Evolutionary conservation across 2,113 vertebrate species (phyloP).

Genomic region (Boulengeromyrus knoepffleri): DNA sequence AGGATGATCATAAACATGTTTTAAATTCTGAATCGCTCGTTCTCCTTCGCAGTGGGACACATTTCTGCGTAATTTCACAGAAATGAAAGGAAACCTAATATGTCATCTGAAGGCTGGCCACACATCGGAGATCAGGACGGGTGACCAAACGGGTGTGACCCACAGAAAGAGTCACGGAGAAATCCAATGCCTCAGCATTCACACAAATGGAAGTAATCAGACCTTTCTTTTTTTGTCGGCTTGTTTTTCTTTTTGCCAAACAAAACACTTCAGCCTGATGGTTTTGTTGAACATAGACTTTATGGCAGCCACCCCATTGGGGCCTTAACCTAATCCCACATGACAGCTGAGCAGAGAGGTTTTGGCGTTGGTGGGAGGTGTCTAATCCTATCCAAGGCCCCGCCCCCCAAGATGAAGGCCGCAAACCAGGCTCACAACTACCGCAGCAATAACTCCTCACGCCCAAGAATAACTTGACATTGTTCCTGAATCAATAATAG

Average conservation of each 20-base stretch:
- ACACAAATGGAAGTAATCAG: constrained; percentile 27
- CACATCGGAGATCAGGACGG: no score
- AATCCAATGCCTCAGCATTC: constrained; percentile 18
- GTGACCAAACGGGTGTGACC: background rate
- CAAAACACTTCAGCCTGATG: background rate
- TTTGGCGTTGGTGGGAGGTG: background rate
- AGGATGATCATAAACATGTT: background rate
- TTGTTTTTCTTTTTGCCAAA: constrained; percentile 21
- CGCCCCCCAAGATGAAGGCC: background rate
- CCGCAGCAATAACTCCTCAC: background rate
- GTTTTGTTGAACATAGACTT: background rate
- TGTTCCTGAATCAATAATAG: background rate
- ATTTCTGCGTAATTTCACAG: background rate
- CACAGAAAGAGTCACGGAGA: background rate
- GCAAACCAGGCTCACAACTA: background rate
- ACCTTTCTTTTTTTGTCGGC: constrained; percentile 15
- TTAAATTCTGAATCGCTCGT: background rate
- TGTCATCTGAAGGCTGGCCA: background rate
- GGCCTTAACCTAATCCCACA: background rate
- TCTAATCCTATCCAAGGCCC: background rate
- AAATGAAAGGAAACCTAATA: constrained; percentile 11
- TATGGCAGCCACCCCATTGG: background rate
- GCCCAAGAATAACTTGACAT: background rate
- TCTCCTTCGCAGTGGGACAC: no score
- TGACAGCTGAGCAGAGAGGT: background rate